Evolutionary conservation across 2,797 vertebrate genomes (phyloP).

Genomic region (Odontamblyopus lacepedii): DNA sequence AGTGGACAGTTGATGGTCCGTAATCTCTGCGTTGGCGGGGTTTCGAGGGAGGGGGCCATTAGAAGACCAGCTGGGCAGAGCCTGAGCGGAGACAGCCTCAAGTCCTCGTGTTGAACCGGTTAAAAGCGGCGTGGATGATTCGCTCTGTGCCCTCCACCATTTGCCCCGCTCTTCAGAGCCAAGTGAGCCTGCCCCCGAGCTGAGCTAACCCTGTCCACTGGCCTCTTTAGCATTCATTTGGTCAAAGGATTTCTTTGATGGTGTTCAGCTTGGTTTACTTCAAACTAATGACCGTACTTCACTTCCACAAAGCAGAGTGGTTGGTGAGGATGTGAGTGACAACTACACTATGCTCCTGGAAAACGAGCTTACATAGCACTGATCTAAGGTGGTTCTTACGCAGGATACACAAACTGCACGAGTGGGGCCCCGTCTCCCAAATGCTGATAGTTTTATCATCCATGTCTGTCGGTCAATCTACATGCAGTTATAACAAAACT

Average conservation of each 20-base stretch:
- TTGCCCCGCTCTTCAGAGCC: conserved; percentile 38
- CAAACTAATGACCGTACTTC: conserved; percentile 19
- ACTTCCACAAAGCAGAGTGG: conserved; percentile 6
- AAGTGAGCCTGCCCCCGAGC: conserved; percentile 25
- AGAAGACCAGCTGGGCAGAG: conserved; percentile 44
- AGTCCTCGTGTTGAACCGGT: conserved; percentile 49
- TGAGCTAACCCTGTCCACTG: conserved; percentile 44
- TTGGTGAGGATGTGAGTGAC: background rate
- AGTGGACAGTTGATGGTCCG: conserved; percentile 35
- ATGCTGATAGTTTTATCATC: too few species aligned
- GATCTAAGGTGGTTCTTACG: background rate
- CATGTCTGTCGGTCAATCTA: too few species aligned
- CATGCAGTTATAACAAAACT: too few species aligned
- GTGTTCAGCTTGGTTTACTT: conserved; percentile 3
- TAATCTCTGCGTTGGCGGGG: conserved; percentile 28
- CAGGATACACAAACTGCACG: too few species aligned
- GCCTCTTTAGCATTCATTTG: conserved; percentile 44
- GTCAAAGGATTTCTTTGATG: conserved; percentile 27
- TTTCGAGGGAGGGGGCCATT: conserved; percentile 39
- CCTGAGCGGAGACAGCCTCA: conserved; percentile 34
- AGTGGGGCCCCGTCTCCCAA: too few species aligned
- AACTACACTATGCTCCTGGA: background rate
- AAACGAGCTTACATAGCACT: background rate
- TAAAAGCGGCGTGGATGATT: conserved; percentile 55
- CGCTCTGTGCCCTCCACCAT: conserved; percentile 40